A percentile compares a stretch with the other conserved stretches of the same genome.
These are phyloP conservation scores for Tragelaphus imberbis DNA, from an alignment of 2,113 vertebrate genomes.

Conservation along the genomic window DNA sequence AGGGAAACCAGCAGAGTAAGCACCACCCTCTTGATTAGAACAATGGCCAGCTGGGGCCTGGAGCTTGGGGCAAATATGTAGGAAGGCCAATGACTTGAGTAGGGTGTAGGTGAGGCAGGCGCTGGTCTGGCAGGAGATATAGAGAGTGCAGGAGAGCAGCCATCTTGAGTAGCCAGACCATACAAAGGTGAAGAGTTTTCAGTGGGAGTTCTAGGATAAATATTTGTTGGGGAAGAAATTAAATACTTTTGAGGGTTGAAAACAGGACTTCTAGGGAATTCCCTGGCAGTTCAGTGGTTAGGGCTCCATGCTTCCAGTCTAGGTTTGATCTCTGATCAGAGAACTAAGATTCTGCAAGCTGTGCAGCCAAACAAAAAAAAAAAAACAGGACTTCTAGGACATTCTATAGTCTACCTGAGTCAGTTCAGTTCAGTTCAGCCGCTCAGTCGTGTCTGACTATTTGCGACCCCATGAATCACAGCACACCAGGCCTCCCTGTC, in stretches of 20 bases:
- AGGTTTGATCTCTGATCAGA: not conserved
- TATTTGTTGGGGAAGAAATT: not conserved
- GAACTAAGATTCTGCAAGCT: not conserved
- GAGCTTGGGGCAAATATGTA: not conserved
- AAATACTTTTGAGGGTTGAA: not conserved
- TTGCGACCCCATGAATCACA: no score
- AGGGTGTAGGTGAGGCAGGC: not conserved
- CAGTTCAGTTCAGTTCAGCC: no score
- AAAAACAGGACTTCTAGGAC: not conserved
- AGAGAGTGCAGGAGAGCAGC: not conserved
- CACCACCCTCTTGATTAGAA: not conserved
- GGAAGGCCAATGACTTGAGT: not conserved
- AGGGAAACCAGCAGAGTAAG: not conserved
- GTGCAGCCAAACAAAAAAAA: not conserved
- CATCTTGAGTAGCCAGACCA: not conserved
- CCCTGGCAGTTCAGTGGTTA: not conserved
- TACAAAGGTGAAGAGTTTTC: not conserved
- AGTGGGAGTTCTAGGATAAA: not conserved
- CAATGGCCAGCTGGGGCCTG: not conserved
- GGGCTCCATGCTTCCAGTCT: not conserved
- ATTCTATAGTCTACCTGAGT: not conserved
- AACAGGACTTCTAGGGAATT: not conserved
- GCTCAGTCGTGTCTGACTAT: accelerated
- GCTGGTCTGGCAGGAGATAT: not conserved
- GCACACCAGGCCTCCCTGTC: no score